Percentiles rank a stretch among this genome's conserved stretches.
These are phyloP conservation scores for Melipona beecheii DNA, from an alignment of 2,888 invertebrate species.

Conservation along the genomic window DNA sequence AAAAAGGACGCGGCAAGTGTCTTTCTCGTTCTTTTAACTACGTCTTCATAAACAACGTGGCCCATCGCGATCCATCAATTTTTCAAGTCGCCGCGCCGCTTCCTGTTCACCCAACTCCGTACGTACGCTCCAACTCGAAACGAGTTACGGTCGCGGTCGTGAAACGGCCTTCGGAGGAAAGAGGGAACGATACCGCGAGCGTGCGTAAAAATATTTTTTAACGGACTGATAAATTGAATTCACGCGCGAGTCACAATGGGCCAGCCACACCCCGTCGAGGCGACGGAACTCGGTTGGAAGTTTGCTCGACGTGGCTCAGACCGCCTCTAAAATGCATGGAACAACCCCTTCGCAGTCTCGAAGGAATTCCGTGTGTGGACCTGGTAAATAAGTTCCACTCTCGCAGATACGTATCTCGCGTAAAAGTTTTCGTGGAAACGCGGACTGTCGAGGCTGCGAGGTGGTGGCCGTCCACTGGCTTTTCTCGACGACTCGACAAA, in stretches of 20 bases:
- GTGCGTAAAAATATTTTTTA: conserved; percentile 13
- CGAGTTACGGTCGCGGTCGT: background rate
- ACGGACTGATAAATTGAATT: conserved; percentile 40
- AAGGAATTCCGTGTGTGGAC: conserved; percentile 39
- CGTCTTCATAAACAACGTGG: conserved; percentile 1
- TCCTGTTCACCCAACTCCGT: background rate
- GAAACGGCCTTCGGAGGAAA: background rate
- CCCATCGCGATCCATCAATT: conserved; percentile 13
- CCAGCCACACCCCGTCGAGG: background rate
- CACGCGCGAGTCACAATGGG: conserved; percentile 16
- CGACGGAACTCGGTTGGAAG: conserved; percentile 33
- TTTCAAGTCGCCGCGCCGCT: conserved; percentile 1
- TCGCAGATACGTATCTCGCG: conserved; percentile 32
- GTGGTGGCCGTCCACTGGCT: background rate
- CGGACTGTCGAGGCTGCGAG: conserved; percentile 1
- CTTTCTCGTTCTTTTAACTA: background rate
- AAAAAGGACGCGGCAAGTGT: background rate
- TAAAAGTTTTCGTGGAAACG: conserved; percentile 28
- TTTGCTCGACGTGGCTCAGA: conserved; percentile 21
- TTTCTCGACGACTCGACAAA: background rate
- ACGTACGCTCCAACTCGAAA: background rate
- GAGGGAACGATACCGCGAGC: no score
- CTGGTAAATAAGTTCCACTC: conserved; percentile 49
- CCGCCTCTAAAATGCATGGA: conserved; percentile 50
- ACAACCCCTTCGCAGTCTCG: conserved; percentile 39